Evolutionary conservation across 1,140 invertebrate genomes (phyloP).

Genomic region (Hypsibius dujardini): DNA sequence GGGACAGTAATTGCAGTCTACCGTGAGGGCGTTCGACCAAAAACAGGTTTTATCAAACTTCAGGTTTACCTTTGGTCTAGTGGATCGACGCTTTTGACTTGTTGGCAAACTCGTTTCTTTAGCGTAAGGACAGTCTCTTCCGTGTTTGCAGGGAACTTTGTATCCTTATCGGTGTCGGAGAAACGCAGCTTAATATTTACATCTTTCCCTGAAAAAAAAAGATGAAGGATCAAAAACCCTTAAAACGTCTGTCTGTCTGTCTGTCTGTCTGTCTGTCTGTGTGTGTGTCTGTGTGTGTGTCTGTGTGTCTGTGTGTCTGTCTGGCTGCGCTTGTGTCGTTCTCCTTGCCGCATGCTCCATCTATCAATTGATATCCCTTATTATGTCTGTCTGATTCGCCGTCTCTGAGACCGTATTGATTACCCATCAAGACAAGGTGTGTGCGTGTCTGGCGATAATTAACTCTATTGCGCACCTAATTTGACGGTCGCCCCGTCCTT

Average conservation of each 20-base stretch:
- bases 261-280: no score
- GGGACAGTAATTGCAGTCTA: constrained; percentile 31
- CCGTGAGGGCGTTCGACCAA: constrained; percentile 25
- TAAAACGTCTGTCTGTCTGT: not conserved
- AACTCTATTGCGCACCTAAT: constrained; percentile 37
- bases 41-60: no score
- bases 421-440: no score
- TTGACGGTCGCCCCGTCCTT: constrained; percentile 56
- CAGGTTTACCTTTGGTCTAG: not conserved
- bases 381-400: no score
- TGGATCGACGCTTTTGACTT: not conserved
- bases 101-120: not conserved
- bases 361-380: no score
- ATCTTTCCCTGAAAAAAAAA: constrained; percentile 9
- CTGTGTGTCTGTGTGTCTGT: no score
- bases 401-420: no score
- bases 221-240: not conserved
- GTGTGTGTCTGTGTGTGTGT: no score
- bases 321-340: no score
- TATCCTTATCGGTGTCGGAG: constrained; percentile 64
- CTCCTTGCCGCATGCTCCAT: no score
- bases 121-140: constrained; percentile 59
- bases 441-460: no score
- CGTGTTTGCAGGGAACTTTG: constrained; percentile 63
- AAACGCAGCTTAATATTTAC: constrained; percentile 51